Evolutionary conservation across 2,113 vertebrate genomes (phyloP).

Genomic region (Channa maculata): DNA sequence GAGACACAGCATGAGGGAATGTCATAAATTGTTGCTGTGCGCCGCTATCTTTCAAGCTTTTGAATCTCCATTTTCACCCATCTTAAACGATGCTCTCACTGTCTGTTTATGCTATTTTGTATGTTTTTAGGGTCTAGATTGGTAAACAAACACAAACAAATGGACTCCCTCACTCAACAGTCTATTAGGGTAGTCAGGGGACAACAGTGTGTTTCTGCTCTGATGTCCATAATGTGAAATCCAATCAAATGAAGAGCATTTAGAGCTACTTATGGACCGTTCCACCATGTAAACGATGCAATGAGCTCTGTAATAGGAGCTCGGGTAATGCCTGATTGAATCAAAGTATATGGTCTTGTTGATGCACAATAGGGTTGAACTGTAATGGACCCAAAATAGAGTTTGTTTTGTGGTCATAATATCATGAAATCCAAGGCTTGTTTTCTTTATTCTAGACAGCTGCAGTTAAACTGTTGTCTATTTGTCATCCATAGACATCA

Average conservation of each 20-base stretch:
- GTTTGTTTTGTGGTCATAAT: slow-evolving; percentile 74
- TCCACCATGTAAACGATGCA: slow-evolving; percentile 85
- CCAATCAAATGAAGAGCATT: slow-evolving; percentile 86
- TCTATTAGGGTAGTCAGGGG: slow-evolving; percentile 83
- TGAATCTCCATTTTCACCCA: slow-evolving; percentile 74
- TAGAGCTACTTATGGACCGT: slow-evolving; percentile 82
- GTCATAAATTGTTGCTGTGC: slow-evolving; percentile 38
- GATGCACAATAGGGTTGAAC: slow-evolving; percentile 70
- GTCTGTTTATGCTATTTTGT: slow-evolving; percentile 71
- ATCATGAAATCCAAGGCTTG: slow-evolving; percentile 71
- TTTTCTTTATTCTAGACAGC: slow-evolving; percentile 63
- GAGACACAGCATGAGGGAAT: slow-evolving; percentile 18
- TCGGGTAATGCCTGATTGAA: slow-evolving; percentile 82
- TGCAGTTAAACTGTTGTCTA: slow-evolving; percentile 61
- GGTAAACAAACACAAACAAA: slow-evolving; percentile 82
- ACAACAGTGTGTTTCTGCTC: slow-evolving; percentile 80
- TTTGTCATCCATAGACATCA: slow-evolving; percentile 48
- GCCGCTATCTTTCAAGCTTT: slow-evolving; percentile 44
- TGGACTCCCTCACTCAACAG: slow-evolving; percentile 79
- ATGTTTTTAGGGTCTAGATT: slow-evolving; percentile 76
- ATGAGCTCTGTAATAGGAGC: slow-evolving; percentile 80
- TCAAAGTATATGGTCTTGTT: slow-evolving; percentile 78
- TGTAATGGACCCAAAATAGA: slow-evolving; percentile 79
- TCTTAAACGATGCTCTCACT: slow-evolving; percentile 58
- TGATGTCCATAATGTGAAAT: slow-evolving; percentile 85